Conservation (phyloP, 1,140 invertebrate species). For the Panonychus citri region DNA sequence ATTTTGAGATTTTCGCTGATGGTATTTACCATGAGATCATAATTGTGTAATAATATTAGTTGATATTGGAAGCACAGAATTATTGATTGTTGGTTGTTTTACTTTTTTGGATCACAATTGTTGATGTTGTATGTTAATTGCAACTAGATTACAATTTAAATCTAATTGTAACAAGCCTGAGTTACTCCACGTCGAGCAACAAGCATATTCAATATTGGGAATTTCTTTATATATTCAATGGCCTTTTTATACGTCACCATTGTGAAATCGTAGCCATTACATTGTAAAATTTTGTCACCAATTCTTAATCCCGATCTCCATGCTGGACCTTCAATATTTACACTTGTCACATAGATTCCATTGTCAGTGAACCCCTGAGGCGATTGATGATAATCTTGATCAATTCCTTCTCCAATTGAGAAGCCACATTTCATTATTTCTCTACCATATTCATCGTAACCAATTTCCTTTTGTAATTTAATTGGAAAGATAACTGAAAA, state of each 20-base stretch:
- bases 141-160: not conserved
- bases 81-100: too few species aligned
- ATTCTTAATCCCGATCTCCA: constrained; percentile 78
- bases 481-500: constrained; percentile 96
- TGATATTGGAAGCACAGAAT: too few species aligned
- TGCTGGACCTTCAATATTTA: constrained; percentile 84
- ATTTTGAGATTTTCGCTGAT: too few species aligned
- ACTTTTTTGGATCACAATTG: too few species aligned
- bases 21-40: too few species aligned
- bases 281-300: constrained; percentile 83
- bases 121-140: too few species aligned
- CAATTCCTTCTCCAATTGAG: constrained; percentile 93
- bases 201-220: constrained; percentile 77
- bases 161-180: constrained; percentile 20
- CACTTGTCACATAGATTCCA: constrained; percentile 92
- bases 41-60: too few species aligned
- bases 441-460: constrained; percentile 51
- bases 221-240: constrained; percentile 89
- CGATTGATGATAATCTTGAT: constrained; percentile 84
- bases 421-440: constrained; percentile 81
- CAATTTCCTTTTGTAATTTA: constrained; percentile 74
- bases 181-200: constrained; percentile 88
- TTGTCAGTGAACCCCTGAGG: constrained; percentile 93
- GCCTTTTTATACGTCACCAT: constrained; percentile 98
- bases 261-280: constrained; percentile 92